phyloP scores from a whole-genome alignment of 2,888 invertebrate species.

The Notodonta dromedarius region DNA sequence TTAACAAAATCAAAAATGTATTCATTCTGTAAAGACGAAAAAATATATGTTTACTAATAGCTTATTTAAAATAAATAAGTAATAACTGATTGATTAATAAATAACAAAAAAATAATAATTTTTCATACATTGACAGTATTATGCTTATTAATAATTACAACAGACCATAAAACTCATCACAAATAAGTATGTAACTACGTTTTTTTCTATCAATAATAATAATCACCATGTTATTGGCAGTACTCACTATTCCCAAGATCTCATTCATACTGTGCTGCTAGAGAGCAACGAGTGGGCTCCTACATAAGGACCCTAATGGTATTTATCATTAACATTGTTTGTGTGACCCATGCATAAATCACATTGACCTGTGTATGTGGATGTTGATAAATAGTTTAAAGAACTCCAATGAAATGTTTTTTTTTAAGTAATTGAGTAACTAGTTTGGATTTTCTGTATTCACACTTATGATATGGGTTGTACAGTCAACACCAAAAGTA shows the following conservation, averaged over 20 bases:
- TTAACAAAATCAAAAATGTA: not conserved
- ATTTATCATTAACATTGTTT: slow-evolving; percentile 59
- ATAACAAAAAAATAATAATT: too few relatives aligned
- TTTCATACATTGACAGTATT: too few relatives aligned
- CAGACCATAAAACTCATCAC: slow-evolving; percentile 11
- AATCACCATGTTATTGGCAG: slow-evolving; percentile 64
- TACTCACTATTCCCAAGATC: slow-evolving; percentile 76
- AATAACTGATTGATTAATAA: too few relatives aligned
- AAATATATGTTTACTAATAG: not conserved
- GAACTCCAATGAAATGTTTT: not conserved
- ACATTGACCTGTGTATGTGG: slow-evolving; percentile 25
- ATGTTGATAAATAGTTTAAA: not conserved
- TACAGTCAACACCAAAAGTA: too few relatives aligned
- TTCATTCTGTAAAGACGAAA: not conserved
- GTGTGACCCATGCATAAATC: slow-evolving; percentile 30
- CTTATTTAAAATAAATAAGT: not conserved
- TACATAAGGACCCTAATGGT: slow-evolving; percentile 79
- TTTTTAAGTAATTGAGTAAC: not conserved
- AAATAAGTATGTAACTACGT: too few relatives aligned
- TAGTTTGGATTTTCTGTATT: too few relatives aligned
- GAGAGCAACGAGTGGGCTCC: slow-evolving; percentile 78
- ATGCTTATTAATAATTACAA: slow-evolving; percentile 3
- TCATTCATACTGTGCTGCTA: slow-evolving; percentile 79
- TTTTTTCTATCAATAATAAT: slow-evolving; percentile 28
- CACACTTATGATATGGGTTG: too few relatives aligned